Base-by-base conservation (phyloP, 2,888 invertebrate species). In the Yponomeuta sedellus region DNA sequence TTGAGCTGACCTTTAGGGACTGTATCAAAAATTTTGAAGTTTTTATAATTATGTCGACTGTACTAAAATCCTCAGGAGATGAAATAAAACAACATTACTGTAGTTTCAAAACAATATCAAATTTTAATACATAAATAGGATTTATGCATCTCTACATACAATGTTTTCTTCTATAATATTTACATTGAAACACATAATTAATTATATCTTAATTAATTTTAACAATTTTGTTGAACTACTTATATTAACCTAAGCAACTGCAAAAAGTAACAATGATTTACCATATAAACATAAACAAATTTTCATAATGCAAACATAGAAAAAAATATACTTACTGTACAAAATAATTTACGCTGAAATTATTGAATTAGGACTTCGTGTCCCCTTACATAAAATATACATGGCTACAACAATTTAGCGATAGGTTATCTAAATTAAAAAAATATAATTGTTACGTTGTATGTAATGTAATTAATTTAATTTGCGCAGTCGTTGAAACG, bases 41-140 rank as follows among this genome's bases (percentile, higher is more conserved):
- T 25, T 25, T 25, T 25, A 25, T 0, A n/a, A n/a, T n/a, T 28
- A 28, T 28, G 5, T 28, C 28, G 5, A 28, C n/a, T n/a, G n/a
- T n/a, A n/a, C n/a, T n/a, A n/a, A n/a, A n/a, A n/a, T n/a, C n/a
- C n/a, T 34, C 10, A 58, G 2, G 58, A 19, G 4, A 34, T 34
- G 8, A 80, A 86, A 81, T 83, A 76, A 91, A 86, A 89, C 86
- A 79, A 78, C 77, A 87, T 89, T 90, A 90, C 89, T 88, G 88
- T 62, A 28, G 66, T 62, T 66, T 66, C 44, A 90, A 91, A 91
- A 91, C 91, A 91, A 91, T 91, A 90, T 90, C 90, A 91, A 91
- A 91, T 91, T 34, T 89, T 90, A 90, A 88, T 91, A 90, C 91
- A 89, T 90, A 90, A 90, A 90, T 90, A 91, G 84, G 74, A 88